Percentiles rank a stretch among this genome's conserved stretches.
These are phyloP conservation scores for Agonopterix arenella DNA, from an alignment of 2,888 invertebrate species.

Conservation along the genomic window DNA sequence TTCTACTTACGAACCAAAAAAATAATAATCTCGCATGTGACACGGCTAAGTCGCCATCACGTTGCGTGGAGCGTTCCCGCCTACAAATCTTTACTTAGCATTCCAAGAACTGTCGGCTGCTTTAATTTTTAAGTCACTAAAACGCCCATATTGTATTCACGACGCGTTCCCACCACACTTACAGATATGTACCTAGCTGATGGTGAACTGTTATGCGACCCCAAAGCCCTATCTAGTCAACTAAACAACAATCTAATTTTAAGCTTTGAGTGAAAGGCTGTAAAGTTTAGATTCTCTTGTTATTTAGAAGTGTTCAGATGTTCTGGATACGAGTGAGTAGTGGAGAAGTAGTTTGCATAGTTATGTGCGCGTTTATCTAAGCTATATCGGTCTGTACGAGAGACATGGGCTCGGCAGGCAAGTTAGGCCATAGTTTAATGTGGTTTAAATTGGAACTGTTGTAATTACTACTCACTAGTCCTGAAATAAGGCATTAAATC, in stretches of 20 bases:
- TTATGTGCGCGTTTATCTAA: conserved; percentile 68
- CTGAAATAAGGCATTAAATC: too few species aligned
- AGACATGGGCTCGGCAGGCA: conserved; percentile 41
- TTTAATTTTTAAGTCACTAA: conserved; percentile 67
- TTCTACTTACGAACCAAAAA: conserved; percentile 47
- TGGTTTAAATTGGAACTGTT: too few species aligned
- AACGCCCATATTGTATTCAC: conserved; percentile 62
- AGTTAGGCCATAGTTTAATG: conserved; percentile 4
- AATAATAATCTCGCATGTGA: conserved; percentile 46
- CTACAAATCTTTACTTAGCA: conserved; percentile 64
- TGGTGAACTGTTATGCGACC: conserved; percentile 37
- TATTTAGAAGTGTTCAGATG: conserved; percentile 21
- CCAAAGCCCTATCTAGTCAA: conserved; percentile 21
- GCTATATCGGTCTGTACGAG: conserved; percentile 50
- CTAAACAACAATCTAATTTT: conserved; percentile 20
- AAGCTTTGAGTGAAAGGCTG: conserved; percentile 18
- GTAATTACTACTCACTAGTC: too few species aligned
- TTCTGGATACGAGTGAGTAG: conserved; percentile 15
- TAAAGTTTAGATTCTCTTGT: conserved; percentile 39
- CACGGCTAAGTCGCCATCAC: conserved; percentile 48
- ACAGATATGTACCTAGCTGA: conserved; percentile 61
- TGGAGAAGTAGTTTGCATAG: conserved; percentile 65
- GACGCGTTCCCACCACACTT: conserved; percentile 57
- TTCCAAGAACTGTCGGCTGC: conserved; percentile 56
- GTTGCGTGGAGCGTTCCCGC: conserved; percentile 47